Base-by-base conservation (phyloP, 2,888 invertebrate genomes). In the Phoenoteleia sp. region DNA sequence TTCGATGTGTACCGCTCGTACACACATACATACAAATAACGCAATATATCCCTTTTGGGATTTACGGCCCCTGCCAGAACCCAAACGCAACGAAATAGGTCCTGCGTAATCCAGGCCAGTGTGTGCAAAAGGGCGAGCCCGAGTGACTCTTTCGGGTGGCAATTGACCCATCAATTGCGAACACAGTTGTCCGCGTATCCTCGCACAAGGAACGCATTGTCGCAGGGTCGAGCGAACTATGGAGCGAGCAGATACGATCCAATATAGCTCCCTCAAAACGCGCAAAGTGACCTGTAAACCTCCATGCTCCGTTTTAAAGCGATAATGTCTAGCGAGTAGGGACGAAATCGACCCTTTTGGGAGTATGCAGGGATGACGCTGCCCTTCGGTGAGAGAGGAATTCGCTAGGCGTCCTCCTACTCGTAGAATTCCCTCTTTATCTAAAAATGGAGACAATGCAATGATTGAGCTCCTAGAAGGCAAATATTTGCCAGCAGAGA, bases 251-350 rank as follows among this genome's bases (percentile, higher is more conserved):
- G 21, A n/a, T 52, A 52, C 25, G 11, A 54, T 29, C 54, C 54
- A 54, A 9, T 54, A 58, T 11, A 19, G 3, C 25, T 58, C 29
- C 15, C 58, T 23, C 36, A 58, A 21, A 3, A 36, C 36, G 19
- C 58, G 17, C 58, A 58, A 58, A 58, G 58, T 58, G 2, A 58
- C 58, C 36, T 58, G 58, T 3, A 9, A 2, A 7, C 36, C 58
- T 3, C 58, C 54, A 15, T 54, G 54, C n/a, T 15, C 15, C 15
- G 54, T 54, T 6, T 29, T 6, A 3, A 13, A 11, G 17, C 29
- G 54, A n/a, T 6, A 27, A 54, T 54, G 29, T 29, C 29, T 21
- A 23, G 15, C 15, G 13, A 52, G 25, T 2, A 23, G 21, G 2
- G 21, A 4, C 13, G 52, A 23, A 7, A 52, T 13, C 11, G 52